phyloP scores from a whole-genome alignment of 2,888 invertebrate genomes.

The Troglohyphantes excavatus region DNA sequence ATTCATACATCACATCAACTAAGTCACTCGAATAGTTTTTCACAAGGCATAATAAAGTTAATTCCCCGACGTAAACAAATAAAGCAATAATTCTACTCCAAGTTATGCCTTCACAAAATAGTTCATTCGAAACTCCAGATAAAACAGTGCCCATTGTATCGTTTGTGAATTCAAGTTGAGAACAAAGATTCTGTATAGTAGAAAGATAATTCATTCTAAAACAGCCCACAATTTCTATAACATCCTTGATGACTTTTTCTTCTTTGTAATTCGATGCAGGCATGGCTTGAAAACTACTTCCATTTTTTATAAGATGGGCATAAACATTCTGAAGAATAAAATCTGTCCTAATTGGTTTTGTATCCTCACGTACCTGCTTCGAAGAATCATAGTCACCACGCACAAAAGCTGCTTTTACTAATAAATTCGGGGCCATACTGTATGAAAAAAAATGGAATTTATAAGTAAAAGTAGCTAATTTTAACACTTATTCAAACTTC shows the following conservation, averaged over 20 bases:
- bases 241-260: conserved; percentile 17
- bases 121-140: conserved; percentile 56
- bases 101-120: conserved; percentile 70
- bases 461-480: conserved; percentile 4
- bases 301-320: conserved; percentile 21
- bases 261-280: conserved; percentile 44
- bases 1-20: conserved; percentile 43
- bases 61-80: conserved; percentile 62
- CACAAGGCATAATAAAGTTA: conserved; percentile 20
- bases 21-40: background rate
- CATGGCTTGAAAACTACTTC: conserved; percentile 24
- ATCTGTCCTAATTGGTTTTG: conserved; percentile 53
- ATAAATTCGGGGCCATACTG: conserved; percentile 64
- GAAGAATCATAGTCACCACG: conserved; percentile 26
- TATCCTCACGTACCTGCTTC: background rate
- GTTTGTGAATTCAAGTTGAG: conserved; percentile 22
- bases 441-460: conserved; percentile 17
- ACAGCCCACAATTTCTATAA: conserved; percentile 29
- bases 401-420: conserved; percentile 37
- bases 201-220: conserved; percentile 25
- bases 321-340: conserved; percentile 67
- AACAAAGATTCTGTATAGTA: conserved; percentile 24
- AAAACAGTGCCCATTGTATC: conserved; percentile 30
- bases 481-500: background rate
- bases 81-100: conserved; percentile 63